Conservation (phyloP, 2,888 invertebrate genomes). For the Ectobius pallidus region DNA sequence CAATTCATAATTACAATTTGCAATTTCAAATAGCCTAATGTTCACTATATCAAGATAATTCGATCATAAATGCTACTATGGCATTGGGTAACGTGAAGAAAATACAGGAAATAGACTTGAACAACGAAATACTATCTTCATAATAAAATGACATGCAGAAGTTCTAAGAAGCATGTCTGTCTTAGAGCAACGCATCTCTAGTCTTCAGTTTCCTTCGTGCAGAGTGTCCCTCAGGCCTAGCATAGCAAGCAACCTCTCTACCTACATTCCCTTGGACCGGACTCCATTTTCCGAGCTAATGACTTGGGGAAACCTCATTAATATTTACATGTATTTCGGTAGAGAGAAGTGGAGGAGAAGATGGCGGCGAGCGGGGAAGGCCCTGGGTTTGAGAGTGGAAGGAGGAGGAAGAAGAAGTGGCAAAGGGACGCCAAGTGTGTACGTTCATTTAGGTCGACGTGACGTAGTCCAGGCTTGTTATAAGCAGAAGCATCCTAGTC, state of each 20-base stretch:
- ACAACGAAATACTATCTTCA: no score
- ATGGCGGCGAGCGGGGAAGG: no score
- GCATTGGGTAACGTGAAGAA: no score
- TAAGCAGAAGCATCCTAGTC: slow-evolving; percentile 3
- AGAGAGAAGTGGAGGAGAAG: slow-evolving; percentile 29
- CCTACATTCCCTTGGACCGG: slow-evolving; percentile 35
- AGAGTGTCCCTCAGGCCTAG: neutral
- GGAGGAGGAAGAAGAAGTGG: slow-evolving; percentile 20
- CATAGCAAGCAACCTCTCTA: neutral
- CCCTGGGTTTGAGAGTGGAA: no score
- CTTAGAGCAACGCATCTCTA: no score
- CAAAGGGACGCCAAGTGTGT: slow-evolving; percentile 24
- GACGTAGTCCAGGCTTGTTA: slow-evolving; percentile 13
- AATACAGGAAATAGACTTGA: no score
- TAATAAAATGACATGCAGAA: no score
- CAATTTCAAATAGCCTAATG: no score
- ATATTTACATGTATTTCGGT: slow-evolving; percentile 44
- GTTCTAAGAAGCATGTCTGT: no score
- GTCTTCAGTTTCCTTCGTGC: neutral
- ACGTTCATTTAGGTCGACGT: slow-evolving; percentile 26
- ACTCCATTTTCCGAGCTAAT: slow-evolving; percentile 44
- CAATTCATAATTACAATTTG: no score
- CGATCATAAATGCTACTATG: no score
- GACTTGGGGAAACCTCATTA: slow-evolving; percentile 44
- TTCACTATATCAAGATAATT: no score